Percentiles rank a stretch among this genome's conserved stretches.
Conservation (phyloP, 2,888 invertebrate species). For the Polyommatus icarus region DNA sequence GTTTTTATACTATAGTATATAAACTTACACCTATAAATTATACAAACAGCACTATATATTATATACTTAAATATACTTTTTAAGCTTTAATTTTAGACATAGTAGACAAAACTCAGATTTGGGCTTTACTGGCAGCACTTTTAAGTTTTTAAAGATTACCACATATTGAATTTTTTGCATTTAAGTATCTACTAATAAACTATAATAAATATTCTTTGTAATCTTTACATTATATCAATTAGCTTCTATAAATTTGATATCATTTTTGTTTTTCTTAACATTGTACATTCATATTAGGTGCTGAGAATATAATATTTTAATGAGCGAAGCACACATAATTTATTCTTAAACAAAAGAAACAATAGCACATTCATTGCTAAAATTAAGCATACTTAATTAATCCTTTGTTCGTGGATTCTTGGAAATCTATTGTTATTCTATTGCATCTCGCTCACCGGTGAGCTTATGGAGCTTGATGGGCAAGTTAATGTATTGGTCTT, state of each 20-base stretch:
- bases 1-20: constrained; percentile 32
- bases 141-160: too few species aligned
- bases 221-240: too few species aligned
- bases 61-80: background rate
- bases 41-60: background rate
- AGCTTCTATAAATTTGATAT: too few species aligned
- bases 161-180: too few species aligned
- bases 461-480: too few species aligned
- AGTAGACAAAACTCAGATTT: too few species aligned
- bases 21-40: background rate
- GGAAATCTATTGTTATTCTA: background rate
- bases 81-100: too few species aligned
- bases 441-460: background rate
- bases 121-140: too few species aligned
- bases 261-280: background rate
- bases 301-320: background rate
- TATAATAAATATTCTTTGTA: too few species aligned
- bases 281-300: background rate
- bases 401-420: too few species aligned
- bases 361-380: background rate
- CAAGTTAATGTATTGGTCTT: too few species aligned
- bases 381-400: background rate
- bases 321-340: background rate
- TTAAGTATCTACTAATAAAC: too few species aligned
- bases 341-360: background rate